Evolutionary conservation across 2,113 vertebrate species (phyloP).

Genomic region (Mesocricetus auratus): DNA sequence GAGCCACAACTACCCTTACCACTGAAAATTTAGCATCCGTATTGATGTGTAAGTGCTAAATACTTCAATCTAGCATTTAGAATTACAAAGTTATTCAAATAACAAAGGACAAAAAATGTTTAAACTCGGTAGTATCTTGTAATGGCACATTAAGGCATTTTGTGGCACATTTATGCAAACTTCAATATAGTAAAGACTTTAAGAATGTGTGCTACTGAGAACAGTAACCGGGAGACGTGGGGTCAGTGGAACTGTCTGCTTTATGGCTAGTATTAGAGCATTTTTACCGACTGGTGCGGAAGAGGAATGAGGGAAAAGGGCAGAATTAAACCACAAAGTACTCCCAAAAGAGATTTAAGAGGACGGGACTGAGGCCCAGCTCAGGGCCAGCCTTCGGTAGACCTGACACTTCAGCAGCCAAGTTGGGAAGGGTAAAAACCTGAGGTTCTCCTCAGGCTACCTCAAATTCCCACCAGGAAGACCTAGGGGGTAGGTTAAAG

Average conservation of each 20-base stretch:
- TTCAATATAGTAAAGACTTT: not conserved
- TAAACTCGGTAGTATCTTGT: not conserved
- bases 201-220: not conserved
- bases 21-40: not conserved
- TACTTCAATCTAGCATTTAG: not conserved
- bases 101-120: not conserved
- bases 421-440: not conserved
- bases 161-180: not conserved
- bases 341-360: not conserved
- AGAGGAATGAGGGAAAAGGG: not conserved
- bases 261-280: not conserved
- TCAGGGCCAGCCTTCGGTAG: not conserved
- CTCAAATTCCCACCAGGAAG: not conserved
- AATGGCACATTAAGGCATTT: not conserved
- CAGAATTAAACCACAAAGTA: not conserved
- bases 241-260: not conserved
- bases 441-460: not conserved
- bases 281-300: not conserved
- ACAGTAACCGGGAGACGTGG: not conserved
- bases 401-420: not conserved
- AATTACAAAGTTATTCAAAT: conserved; percentile 27
- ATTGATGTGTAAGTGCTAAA: not conserved
- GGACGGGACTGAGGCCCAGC: not conserved
- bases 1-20: not conserved
- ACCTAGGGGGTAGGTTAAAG: not conserved